A percentile compares a stretch with the other conserved stretches of the same genome.
phyloP scores from a whole-genome alignment of 2,113 vertebrate species.

The Ammodytes dubius region DNA sequence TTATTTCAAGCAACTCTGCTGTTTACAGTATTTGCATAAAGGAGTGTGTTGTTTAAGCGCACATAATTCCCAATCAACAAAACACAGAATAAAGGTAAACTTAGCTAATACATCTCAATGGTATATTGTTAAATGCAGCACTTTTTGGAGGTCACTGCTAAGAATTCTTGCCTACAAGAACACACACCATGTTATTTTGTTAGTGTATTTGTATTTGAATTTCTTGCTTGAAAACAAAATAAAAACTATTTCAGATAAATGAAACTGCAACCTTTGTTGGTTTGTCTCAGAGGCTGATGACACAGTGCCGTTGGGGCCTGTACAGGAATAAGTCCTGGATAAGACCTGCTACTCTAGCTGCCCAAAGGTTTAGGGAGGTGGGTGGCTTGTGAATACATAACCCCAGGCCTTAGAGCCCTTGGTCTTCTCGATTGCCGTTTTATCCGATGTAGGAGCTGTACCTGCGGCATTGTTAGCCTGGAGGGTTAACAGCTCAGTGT shows the following conservation, averaged over 20 bases:
- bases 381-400: slow-evolving; percentile 57
- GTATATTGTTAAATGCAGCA: background rate
- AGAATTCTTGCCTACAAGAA: background rate
- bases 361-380: slow-evolving; percentile 53
- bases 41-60: background rate
- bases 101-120: background rate
- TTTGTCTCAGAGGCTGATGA: slow-evolving; percentile 38
- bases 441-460: slow-evolving; percentile 71
- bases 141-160: background rate
- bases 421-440: slow-evolving; percentile 74
- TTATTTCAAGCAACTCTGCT: background rate
- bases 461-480: slow-evolving; percentile 47
- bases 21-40: background rate
- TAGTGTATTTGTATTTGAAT: background rate
- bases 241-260: slow-evolving; percentile 34
- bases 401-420: slow-evolving; percentile 46
- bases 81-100: background rate
- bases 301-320: slow-evolving; percentile 24
- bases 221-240: slow-evolving; percentile 14
- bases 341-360: slow-evolving; percentile 37
- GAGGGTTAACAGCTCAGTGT: slow-evolving; percentile 46
- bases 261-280: slow-evolving; percentile 27
- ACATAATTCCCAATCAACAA: background rate
- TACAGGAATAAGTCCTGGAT: slow-evolving; percentile 27
- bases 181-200: background rate